Percentiles rank a stretch among this genome's conserved stretches.
Evolutionary conservation across 2,797 vertebrate genomes (phyloP).

Genomic region (Sphenopsis melanotis): DNA sequence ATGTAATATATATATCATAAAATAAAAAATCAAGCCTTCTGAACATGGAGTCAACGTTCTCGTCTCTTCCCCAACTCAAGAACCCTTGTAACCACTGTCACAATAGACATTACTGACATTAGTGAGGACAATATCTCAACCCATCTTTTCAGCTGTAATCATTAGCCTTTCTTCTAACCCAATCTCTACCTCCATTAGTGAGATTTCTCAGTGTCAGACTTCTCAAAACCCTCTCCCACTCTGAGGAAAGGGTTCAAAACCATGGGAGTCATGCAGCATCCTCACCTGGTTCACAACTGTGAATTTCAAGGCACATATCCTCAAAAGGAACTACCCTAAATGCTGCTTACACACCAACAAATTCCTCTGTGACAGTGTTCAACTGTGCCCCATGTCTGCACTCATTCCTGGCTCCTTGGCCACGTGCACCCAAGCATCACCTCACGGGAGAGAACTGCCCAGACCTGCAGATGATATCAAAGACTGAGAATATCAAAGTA

Average conservation of each 20-base stretch:
- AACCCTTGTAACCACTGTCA: too few species aligned
- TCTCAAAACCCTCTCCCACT: neutral
- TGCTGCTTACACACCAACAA: neutral
- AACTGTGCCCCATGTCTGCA: neutral
- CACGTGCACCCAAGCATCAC: neutral
- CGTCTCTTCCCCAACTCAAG: too few species aligned
- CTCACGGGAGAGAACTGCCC: neutral
- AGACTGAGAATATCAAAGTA: neutral
- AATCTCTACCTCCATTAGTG: neutral
- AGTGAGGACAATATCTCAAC: neutral
- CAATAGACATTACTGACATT: neutral
- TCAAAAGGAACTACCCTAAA: neutral
- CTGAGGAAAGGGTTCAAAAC: neutral
- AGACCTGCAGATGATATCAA: neutral
- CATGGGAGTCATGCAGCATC: neutral
- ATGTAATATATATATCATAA: too few species aligned
- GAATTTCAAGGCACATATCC: neutral
- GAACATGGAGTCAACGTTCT: too few species aligned
- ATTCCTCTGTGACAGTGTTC: neutral
- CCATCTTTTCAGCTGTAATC: neutral
- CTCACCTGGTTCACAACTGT: neutral
- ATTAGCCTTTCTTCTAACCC: neutral
- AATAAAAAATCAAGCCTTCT: too few species aligned
- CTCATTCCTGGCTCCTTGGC: neutral
- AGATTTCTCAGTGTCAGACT: neutral